A percentile compares a stretch with the other conserved stretches of the same genome.
Conservation (phyloP, 92 coral and sea anemone genomes). For the Zoanthus gigantus region DNA sequence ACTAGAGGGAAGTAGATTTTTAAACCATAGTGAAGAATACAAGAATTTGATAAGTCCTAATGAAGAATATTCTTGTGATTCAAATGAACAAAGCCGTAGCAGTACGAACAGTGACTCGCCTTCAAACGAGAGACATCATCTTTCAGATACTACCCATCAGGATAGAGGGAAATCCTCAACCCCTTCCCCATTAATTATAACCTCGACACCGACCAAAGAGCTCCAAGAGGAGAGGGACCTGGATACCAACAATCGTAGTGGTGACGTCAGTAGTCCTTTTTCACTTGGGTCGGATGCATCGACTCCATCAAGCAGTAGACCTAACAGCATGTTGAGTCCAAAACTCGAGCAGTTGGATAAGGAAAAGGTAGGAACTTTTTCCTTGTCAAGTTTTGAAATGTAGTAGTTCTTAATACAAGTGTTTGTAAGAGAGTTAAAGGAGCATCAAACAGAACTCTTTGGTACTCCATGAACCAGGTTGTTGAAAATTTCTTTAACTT, state of each 20-base stretch:
- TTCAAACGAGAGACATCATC: slow-evolving; percentile 14
- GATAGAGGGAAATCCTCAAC: slow-evolving; percentile 48
- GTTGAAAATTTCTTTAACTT: too few species aligned
- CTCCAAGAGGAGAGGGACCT: slow-evolving; percentile 10
- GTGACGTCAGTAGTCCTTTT: slow-evolving; percentile 73
- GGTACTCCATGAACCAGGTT: too few species aligned
- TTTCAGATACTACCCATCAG: not conserved
- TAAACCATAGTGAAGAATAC: not conserved
- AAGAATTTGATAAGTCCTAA: not conserved
- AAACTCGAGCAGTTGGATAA: slow-evolving; percentile 91
- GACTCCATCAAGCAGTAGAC: slow-evolving; percentile 87
- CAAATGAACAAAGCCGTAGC: not conserved
- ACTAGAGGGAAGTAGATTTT: not conserved
- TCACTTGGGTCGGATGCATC: slow-evolving; percentile 72
- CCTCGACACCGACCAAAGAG: slow-evolving; percentile 81
- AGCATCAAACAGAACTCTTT: too few species aligned
- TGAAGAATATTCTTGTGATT: not conserved
- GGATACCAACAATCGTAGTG: slow-evolving; percentile 52
- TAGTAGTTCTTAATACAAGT: not conserved
- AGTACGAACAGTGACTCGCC: slow-evolving; percentile 6
- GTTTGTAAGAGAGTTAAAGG: not conserved
- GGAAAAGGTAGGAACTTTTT: slow-evolving; percentile 77
- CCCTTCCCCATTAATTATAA: slow-evolving; percentile 73
- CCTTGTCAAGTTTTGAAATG: not conserved
- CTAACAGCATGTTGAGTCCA: slow-evolving; percentile 91